These are phyloP conservation scores for Teleopsis dalmanni DNA, from an alignment of 1,140 invertebrate genomes.

Conservation along the genomic window DNA sequence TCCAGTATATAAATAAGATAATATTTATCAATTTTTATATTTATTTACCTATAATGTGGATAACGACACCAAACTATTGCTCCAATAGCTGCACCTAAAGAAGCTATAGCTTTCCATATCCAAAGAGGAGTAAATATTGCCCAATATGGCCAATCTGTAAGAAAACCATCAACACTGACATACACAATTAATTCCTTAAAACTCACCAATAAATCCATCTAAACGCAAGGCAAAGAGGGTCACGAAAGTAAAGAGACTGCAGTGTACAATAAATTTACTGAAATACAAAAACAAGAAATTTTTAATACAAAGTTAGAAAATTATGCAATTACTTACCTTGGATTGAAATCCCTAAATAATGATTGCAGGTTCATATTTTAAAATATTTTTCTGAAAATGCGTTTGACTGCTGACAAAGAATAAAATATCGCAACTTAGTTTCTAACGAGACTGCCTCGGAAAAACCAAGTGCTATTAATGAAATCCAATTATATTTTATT, in stretches of 20 bases:
- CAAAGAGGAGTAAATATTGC: slow-evolving; percentile 90
- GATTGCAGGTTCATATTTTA: slow-evolving; percentile 77
- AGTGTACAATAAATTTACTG: slow-evolving; percentile 95
- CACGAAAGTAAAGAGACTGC: slow-evolving; percentile 84
- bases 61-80: slow-evolving; percentile 92
- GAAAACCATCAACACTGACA: not conserved
- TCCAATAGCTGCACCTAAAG: slow-evolving; percentile 79
- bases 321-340: slow-evolving; percentile 55
- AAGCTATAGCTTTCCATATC: slow-evolving; percentile 92
- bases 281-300: slow-evolving; percentile 32
- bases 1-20: no score
- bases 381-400: no score
- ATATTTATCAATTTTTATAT: not conserved
- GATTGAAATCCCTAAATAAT: slow-evolving; percentile 87
- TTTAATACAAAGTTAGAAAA: not conserved
- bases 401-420: no score
- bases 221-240: slow-evolving; percentile 80
- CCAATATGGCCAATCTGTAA: slow-evolving; percentile 83
- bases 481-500: no score
- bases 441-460: no score
- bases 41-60: slow-evolving; percentile 75
- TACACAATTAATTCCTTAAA: not conserved
- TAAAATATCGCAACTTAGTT: no score
- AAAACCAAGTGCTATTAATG: no score
- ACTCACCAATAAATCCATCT: slow-evolving; percentile 63